Conservation (phyloP, 2,888 invertebrate genomes). For the Cephus sareptanus region DNA sequence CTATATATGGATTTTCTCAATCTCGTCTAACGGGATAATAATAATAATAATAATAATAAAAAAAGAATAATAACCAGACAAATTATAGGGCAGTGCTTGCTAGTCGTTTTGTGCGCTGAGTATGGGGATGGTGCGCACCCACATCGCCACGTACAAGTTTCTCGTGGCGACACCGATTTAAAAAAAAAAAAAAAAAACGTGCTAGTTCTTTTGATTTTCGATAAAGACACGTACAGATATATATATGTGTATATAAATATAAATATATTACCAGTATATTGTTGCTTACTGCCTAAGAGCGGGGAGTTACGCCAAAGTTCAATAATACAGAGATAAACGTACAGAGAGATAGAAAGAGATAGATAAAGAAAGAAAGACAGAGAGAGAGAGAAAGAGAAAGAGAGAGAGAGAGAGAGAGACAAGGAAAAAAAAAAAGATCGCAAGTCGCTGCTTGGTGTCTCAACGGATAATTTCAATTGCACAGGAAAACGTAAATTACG, state of each 20-base stretch:
- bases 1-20: no score
- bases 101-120: constrained; percentile 23
- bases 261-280: constrained; percentile 21
- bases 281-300: constrained; percentile 56
- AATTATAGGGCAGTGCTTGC: constrained; percentile 15
- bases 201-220: neutral
- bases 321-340: constrained; percentile 7
- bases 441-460: no score
- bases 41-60: no score
- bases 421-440: no score
- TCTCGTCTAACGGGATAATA: no score
- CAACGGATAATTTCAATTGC: no score
- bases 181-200: neutral
- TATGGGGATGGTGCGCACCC: constrained; percentile 61
- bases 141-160: constrained; percentile 40
- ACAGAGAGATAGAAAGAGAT: constrained; percentile 26
- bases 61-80: neutral
- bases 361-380: constrained; percentile 12
- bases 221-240: neutral
- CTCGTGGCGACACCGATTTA: constrained; percentile 23
- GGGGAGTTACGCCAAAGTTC: constrained; percentile 56
- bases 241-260: constrained; percentile 8
- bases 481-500: no score
- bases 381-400: no score
- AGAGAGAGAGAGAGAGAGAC: no score